Percentiles rank a stretch among this genome's conserved stretches.
Conservation (phyloP, 2,797 vertebrate genomes). For the Corythornis leucogaster region DNA sequence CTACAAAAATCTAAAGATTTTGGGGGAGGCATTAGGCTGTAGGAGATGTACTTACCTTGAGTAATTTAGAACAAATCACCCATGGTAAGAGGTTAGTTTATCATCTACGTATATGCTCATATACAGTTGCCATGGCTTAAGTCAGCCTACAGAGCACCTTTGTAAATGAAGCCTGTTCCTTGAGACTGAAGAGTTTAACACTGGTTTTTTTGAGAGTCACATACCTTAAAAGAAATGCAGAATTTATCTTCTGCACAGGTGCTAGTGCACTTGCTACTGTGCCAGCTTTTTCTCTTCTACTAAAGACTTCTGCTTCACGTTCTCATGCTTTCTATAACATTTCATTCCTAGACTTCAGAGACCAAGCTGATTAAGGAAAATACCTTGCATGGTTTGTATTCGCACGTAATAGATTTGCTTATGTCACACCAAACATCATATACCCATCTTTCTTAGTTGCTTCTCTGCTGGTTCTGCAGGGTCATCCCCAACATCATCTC, state of each 20-base stretch:
- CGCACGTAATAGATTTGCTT: neutral
- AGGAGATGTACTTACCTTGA: neutral
- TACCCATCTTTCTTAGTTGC: conserved; percentile 72
- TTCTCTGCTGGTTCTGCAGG: conserved; percentile 78
- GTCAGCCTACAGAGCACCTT: conserved; percentile 19
- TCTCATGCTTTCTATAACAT: conserved; percentile 43
- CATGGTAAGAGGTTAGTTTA: neutral
- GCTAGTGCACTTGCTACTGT: neutral
- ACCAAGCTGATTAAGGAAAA: neutral
- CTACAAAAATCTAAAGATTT: conserved; percentile 31
- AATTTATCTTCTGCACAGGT: neutral
- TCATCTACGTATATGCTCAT: conserved; percentile 15
- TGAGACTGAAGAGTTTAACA: neutral
- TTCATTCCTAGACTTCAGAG: conserved; percentile 54
- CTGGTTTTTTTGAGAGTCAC: neutral
- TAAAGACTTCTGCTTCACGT: conserved; percentile 24
- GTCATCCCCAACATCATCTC: conserved; percentile 88
- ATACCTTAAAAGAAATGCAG: neutral
- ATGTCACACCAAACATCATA: conserved; percentile 59
- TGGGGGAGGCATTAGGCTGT: neutral
- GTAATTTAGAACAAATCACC: conserved; percentile 19
- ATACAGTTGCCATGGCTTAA: conserved; percentile 11
- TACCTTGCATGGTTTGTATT: conserved; percentile 37
- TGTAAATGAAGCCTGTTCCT: conserved; percentile 2
- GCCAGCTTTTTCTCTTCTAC: conserved; percentile 20